Evolutionary conservation across 2,888 invertebrate species (phyloP).

Genomic region (Eudemis profundana): DNA sequence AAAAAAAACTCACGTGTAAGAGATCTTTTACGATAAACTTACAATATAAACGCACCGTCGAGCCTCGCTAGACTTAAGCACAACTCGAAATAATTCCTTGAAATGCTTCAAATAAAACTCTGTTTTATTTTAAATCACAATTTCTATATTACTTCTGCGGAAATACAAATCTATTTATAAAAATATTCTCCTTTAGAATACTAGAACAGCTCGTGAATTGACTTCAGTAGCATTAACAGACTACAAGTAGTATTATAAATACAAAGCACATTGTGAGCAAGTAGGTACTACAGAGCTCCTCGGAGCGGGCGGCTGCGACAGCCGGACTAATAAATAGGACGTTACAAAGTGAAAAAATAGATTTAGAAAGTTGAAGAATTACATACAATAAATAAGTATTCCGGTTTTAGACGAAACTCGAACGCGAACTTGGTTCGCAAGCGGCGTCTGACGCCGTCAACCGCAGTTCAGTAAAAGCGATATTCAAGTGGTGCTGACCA

Average conservation of each 20-base stretch:
- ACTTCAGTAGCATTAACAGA: conserved; percentile 65
- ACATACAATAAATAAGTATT: conserved; percentile 58
- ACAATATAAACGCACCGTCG: conserved; percentile 70
- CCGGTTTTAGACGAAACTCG: conserved; percentile 54
- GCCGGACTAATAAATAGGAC: conserved; percentile 38
- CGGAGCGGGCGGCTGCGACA: conserved; percentile 7
- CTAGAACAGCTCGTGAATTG: conserved; percentile 76
- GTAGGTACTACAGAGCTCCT: conserved; percentile 53
- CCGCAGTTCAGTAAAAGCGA: conserved; percentile 35
- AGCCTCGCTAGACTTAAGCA: conserved; percentile 81
- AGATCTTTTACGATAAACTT: conserved; percentile 64
- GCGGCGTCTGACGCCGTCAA: conserved; percentile 45
- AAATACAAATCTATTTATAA: conserved; percentile 77
- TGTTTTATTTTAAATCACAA: conserved; percentile 83
- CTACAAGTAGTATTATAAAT: conserved; percentile 68
- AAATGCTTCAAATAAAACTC: conserved; percentile 84
- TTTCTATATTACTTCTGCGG: conserved; percentile 70
- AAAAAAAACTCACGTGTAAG: conserved; percentile 56
- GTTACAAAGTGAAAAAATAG: conserved; percentile 50
- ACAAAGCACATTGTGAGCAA: conserved; percentile 81
- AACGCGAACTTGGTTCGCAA: conserved; percentile 61
- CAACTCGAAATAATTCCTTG: conserved; percentile 78
- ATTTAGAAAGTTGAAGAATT: conserved; percentile 48
- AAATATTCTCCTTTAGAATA: conserved; percentile 73
- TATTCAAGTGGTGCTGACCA: conserved; percentile 35